phyloP scores from a whole-genome alignment of 2,797 vertebrate genomes.

The Toxotes lorentzi region DNA sequence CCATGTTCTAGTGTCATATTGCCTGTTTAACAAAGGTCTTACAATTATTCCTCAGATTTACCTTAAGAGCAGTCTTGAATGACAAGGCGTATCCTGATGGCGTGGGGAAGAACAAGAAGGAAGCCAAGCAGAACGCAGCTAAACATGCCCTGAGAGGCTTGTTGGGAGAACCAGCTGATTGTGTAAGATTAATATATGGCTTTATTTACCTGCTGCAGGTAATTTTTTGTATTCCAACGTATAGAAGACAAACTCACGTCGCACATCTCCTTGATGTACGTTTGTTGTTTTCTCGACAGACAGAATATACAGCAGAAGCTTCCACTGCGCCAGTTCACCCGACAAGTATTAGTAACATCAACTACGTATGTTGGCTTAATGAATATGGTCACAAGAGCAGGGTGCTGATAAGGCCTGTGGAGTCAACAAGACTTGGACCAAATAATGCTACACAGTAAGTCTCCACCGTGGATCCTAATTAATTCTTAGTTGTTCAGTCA shows the following conservation, averaged over 20 bases:
- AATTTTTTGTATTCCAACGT: background rate
- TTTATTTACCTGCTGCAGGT: background rate
- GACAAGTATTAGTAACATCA: slow-evolving; percentile 22
- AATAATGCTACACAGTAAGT: slow-evolving; percentile 64
- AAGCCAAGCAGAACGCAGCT: slow-evolving; percentile 83
- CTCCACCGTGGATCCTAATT: background rate
- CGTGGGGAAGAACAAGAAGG: slow-evolving; percentile 81
- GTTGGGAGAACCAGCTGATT: background rate
- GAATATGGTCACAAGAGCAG: slow-evolving; percentile 70
- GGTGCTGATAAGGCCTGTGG: background rate
- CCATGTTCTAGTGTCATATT: background rate
- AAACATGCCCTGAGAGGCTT: slow-evolving; percentile 68
- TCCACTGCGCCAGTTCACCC: background rate
- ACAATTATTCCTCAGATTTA: slow-evolving; percentile 72
- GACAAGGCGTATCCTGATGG: slow-evolving; percentile 67
- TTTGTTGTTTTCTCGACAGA: slow-evolving; percentile 55
- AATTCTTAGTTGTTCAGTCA: background rate
- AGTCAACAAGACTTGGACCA: slow-evolving; percentile 36
- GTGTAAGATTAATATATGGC: slow-evolving; percentile 49
- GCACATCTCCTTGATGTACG: background rate
- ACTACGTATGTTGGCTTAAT: slow-evolving; percentile 81
- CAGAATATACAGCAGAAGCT: background rate
- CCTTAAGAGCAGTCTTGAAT: slow-evolving; percentile 63
- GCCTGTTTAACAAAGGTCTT: background rate
- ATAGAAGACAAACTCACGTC: background rate